Conservation (phyloP, 1,140 invertebrate species). For the Gonioctena quinquepunctata region DNA sequence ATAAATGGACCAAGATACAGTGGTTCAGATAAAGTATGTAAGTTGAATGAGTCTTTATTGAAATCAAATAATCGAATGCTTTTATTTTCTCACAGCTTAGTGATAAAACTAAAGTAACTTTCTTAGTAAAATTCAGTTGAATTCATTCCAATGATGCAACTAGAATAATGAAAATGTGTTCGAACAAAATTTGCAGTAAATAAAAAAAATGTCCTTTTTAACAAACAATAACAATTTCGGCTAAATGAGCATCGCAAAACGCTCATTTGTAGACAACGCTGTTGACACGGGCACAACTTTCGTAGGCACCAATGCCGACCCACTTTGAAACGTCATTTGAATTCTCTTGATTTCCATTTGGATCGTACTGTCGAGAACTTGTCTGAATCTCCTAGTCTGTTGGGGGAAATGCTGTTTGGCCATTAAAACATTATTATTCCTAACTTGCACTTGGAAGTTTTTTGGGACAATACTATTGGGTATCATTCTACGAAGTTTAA, state of each 20-base stretch:
- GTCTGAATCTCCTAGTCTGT: neutral
- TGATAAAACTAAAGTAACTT: neutral
- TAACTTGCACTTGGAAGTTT: neutral
- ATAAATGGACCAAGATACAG: too few relatives aligned
- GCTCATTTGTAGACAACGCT: neutral
- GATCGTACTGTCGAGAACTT: neutral
- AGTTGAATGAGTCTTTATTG: too few relatives aligned
- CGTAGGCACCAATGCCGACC: neutral
- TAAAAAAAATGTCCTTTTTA: neutral
- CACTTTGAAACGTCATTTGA: neutral
- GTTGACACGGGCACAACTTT: neutral
- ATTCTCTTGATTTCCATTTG: conserved; percentile 1
- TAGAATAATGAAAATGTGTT: neutral
- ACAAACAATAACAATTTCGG: neutral
- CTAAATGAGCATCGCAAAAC: neutral
- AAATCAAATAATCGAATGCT: neutral
- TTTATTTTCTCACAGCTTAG: neutral
- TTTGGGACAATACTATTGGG: neutral
- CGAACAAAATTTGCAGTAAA: neutral
- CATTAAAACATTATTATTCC: neutral
- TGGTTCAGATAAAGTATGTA: too few relatives aligned
- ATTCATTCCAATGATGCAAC: too few relatives aligned
- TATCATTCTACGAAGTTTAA: neutral
- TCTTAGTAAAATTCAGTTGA: neutral
- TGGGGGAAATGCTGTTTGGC: neutral